Base-by-base conservation (phyloP, 92 coral and sea anemone genomes). In the Galaxea fascicularis region DNA sequence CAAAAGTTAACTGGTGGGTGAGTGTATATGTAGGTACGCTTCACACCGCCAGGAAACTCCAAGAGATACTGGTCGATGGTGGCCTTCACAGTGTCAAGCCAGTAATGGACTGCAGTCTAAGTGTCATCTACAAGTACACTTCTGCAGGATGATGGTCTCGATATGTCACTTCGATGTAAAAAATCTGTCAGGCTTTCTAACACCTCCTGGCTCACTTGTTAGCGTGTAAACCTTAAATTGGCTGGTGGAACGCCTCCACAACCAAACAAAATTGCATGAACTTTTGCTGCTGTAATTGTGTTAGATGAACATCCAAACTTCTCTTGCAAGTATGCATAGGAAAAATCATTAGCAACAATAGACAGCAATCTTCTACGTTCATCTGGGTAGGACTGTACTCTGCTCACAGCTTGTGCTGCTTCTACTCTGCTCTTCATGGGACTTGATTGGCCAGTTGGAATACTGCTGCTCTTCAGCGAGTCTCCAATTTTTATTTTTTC, bases 281-380 rank as follows among this genome's bases (percentile, higher is more conserved):
- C 92, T 35, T 84, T 73, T 5, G 76, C 89, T 18, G 92, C 89
- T 28, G 92, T 89, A 31, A n/a, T n/a, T n/a, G n/a, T n/a, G n/a
- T n/a, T n/a, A n/a, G n/a, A n/a, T n/a, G n/a, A n/a, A n/a, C n/a
- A n/a, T n/a, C n/a, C n/a, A n/a, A n/a, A n/a, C n/a, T n/a, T n/a
- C n/a, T n/a, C n/a, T n/a, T n/a, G n/a, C n/a, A n/a, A n/a, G n/a
- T n/a, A n/a, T n/a, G n/a, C n/a, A n/a, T n/a, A n/a, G n/a, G n/a
- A n/a, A n/a, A n/a, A n/a, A n/a, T n/a, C n/a, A n/a, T n/a, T n/a
- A n/a, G n/a, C n/a, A n/a, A n/a, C n/a, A n/a, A n/a, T n/a, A n/a
- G n/a, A n/a, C n/a, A n/a, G n/a, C n/a, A n/a, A n/a, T n/a, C n/a
- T n/a, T n/a, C n/a, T n/a, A n/a, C n/a, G n/a, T n/a, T n/a, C n/a